Evolutionary conservation across 2,888 invertebrate genomes (phyloP).

Genomic region (Napeogenes inachia): DNA sequence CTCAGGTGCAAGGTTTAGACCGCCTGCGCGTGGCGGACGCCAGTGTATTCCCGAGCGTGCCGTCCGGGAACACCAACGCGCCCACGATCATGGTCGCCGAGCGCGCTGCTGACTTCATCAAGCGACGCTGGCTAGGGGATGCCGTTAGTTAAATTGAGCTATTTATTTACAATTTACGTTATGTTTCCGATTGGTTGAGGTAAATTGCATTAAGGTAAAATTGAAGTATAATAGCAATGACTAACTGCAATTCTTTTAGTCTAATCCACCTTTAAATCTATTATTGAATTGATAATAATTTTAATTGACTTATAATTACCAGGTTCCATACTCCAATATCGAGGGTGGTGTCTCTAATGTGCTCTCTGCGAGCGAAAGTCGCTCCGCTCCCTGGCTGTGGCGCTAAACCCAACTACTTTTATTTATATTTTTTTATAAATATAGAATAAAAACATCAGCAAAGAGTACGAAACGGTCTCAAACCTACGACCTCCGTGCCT

Average conservation of each 20-base stretch:
- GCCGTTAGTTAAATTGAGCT: constrained; percentile 15
- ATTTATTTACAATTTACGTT: background rate
- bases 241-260: too few species aligned
- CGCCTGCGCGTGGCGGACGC: constrained; percentile 83
- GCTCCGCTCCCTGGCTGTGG: constrained; percentile 53
- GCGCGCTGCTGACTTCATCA: constrained; percentile 81
- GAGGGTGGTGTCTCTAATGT: constrained; percentile 59
- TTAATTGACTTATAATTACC: constrained; percentile 17
- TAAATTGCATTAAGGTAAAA: too few species aligned
- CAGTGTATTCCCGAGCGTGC: constrained; percentile 81
- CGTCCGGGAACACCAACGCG: constrained; percentile 83
- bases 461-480: background rate
- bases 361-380: constrained; percentile 54
- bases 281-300: background rate
- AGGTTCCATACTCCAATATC: constrained; percentile 48
- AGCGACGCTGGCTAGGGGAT: constrained; percentile 75
- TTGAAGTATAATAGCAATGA: too few species aligned
- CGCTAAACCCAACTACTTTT: constrained; percentile 17
- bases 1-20: constrained; percentile 80
- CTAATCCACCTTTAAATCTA: background rate
- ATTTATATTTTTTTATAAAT: background rate
- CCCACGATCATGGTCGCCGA: constrained; percentile 83
- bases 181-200: too few species aligned
- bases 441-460: background rate
- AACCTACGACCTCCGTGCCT: too few species aligned